Percentiles rank a stretch among this genome's conserved stretches.
phyloP scores from a whole-genome alignment of 2,888 invertebrate species.

The Gandaritis pyraliata region DNA sequence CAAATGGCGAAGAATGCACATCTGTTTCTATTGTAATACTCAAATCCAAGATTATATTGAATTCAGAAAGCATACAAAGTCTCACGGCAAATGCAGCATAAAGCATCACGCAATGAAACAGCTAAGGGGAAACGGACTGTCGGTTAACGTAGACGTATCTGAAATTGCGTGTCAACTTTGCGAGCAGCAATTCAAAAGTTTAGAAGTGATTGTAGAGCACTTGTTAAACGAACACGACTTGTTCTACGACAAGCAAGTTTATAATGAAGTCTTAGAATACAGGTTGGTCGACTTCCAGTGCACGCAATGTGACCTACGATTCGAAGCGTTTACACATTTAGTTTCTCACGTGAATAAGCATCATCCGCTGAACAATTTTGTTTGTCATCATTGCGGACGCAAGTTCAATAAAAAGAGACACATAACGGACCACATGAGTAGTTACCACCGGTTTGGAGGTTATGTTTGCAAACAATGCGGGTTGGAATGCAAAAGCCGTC shows the following conservation, averaged over 20 bases:
- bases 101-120: conserved; percentile 61
- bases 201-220: conserved; percentile 66
- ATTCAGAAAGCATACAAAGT: conserved; percentile 69
- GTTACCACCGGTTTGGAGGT: conserved; percentile 60
- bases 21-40: conserved; percentile 73
- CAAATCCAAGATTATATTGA: conserved; percentile 59
- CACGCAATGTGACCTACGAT: conserved; percentile 61
- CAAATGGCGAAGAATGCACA: conserved; percentile 72
- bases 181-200: conserved; percentile 56
- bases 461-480: conserved; percentile 66
- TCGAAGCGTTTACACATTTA: conserved; percentile 64
- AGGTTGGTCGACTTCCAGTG: conserved; percentile 63
- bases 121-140: conserved; percentile 63
- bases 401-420: conserved; percentile 66
- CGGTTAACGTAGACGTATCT: conserved; percentile 72
- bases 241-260: conserved; percentile 63
- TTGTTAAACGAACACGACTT: conserved; percentile 65
- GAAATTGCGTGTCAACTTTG: conserved; percentile 69
- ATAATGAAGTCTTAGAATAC: conserved; percentile 65
- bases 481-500: conserved; percentile 51
- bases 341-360: conserved; percentile 62
- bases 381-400: conserved; percentile 67
- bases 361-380: conserved; percentile 63
- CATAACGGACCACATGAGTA: conserved; percentile 61
- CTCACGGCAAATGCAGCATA: conserved; percentile 62